Base-by-base conservation (phyloP, 2,113 vertebrate species). In the Zonotrichia leucophrys region DNA sequence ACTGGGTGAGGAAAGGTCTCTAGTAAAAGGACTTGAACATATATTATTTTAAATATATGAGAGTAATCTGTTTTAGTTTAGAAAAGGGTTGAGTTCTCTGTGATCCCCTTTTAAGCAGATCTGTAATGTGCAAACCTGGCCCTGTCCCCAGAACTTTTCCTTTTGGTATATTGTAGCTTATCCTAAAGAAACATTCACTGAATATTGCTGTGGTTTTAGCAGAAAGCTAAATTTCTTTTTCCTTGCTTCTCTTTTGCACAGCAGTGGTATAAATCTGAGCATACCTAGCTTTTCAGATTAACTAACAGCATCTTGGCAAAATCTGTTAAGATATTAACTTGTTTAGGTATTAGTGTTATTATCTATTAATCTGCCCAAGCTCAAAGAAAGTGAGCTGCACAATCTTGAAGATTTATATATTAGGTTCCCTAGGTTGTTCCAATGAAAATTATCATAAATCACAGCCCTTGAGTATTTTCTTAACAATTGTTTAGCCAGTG, bases 401-500 rank as follows among this genome's bases (percentile, higher is more conserved):
- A 55, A 42, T 59, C 70, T 30, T 59, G 17, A 83, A 47, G 13
- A 53, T 85, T 87, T 50, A 39, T 70, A 2, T 56, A 24, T 55
- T 66, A 59, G 7, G 1, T 88, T 94, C 19, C 42, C 30, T 64
- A 41, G 4, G 39, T 42, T 56, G 19, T 24, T 78, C 20, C 16
- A 93, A 42, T 72, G 35, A 86, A 86, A 84, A 60, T 86, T 56
- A 37, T 52, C 20, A 37, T 76, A 77, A 87, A 72, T 27, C 17
- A 62, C 52, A 83, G 24, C 21, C 19, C 23, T 24, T n/a, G 68
- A 63, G n/a, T 49, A 49, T 94, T 88, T 81, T 90, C 42, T 49
- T 84, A 87, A 83, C 22, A 74, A 68, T 18, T 68, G 53, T 89
- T 90, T 84, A 93, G 41, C 23, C n/a, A 76, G 28, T 18, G n/a